Evolutionary conservation across 1,140 invertebrate genomes (phyloP).

Genomic region (Achatina immaculata): DNA sequence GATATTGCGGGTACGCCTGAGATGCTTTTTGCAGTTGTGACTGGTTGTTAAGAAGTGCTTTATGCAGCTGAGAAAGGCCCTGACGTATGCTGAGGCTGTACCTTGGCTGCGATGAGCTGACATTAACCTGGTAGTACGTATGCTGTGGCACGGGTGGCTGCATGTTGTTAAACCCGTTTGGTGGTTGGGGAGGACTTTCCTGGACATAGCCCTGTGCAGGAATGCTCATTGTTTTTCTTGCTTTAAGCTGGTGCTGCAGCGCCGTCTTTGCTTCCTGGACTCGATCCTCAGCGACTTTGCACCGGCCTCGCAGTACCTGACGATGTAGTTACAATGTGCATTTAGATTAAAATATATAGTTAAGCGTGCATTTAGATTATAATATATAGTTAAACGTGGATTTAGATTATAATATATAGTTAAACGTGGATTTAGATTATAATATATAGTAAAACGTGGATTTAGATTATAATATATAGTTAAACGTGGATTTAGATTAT

Average conservation of each 20-base stretch:
- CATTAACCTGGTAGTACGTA: neutral
- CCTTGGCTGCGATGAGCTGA: neutral
- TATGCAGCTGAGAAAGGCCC: neutral
- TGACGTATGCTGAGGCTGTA: neutral
- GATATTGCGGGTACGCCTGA: neutral
- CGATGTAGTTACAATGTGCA: neutral
- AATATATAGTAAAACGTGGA: too few species aligned
- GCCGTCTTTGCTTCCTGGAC: neutral
- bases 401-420: too few species aligned
- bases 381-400: too few species aligned
- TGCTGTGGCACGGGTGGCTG: neutral
- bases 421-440: too few species aligned
- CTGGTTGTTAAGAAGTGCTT: neutral
- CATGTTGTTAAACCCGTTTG: neutral
- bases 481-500: too few species aligned
- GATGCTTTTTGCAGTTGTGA: neutral
- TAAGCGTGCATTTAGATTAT: too few species aligned
- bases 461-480: too few species aligned
- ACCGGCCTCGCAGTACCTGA: conserved; percentile 27
- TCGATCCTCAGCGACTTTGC: neutral
- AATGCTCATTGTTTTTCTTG: neutral
- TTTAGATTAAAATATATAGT: too few species aligned
- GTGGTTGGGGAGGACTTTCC: neutral
- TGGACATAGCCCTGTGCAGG: neutral
- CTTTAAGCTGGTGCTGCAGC: neutral